Percentiles rank a stretch among this genome's conserved stretches.
Evolutionary conservation across 2,797 vertebrate species (phyloP).

Genomic region (Lagodon rhomboides): DNA sequence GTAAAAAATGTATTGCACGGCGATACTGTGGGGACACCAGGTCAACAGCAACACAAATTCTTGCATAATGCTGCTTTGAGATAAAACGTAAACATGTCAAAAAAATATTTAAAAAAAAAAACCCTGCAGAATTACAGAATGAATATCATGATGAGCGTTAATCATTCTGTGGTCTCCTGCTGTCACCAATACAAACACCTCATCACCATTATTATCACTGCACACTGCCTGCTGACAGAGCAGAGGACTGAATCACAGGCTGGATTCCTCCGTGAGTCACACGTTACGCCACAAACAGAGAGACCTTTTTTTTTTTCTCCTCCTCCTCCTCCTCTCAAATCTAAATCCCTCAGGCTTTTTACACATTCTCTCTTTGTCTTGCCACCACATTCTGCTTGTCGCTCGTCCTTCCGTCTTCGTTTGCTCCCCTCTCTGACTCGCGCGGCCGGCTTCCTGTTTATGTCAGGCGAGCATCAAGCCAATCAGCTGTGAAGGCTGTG

Average conservation of each 20-base stretch:
- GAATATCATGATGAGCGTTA: conserved; percentile 10
- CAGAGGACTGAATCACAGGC: conserved; percentile 68
- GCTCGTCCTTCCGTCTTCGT: conserved; percentile 68
- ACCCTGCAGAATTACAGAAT: background rate
- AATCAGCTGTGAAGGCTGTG: conserved; percentile 86
- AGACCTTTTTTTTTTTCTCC: conserved; percentile 7
- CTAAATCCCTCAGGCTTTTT: conserved; percentile 64
- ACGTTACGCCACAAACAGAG: conserved; percentile 59
- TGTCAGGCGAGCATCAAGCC: conserved; percentile 84
- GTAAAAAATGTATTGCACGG: too few relatives aligned
- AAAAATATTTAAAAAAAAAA: conserved; percentile 17
- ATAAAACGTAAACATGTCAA: too few relatives aligned
- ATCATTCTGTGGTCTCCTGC: conserved; percentile 29
- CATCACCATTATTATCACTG: conserved; percentile 60
- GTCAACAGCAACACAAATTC: too few relatives aligned
- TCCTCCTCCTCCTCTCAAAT: conserved; percentile 20
- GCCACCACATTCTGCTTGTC: conserved; percentile 56
- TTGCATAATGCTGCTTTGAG: too few relatives aligned
- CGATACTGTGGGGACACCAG: too few relatives aligned
- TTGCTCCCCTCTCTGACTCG: conserved; percentile 61
- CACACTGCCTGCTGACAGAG: conserved; percentile 67
- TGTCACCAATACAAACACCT: conserved; percentile 50
- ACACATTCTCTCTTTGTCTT: conserved; percentile 68
- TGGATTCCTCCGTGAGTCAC: conserved; percentile 75
- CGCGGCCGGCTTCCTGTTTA: conserved; percentile 85